Evolutionary conservation across 2,888 invertebrate genomes (phyloP), one percentile per base, ranked within the genome.

Genomic region (Pediacus dermestoides): DNA sequence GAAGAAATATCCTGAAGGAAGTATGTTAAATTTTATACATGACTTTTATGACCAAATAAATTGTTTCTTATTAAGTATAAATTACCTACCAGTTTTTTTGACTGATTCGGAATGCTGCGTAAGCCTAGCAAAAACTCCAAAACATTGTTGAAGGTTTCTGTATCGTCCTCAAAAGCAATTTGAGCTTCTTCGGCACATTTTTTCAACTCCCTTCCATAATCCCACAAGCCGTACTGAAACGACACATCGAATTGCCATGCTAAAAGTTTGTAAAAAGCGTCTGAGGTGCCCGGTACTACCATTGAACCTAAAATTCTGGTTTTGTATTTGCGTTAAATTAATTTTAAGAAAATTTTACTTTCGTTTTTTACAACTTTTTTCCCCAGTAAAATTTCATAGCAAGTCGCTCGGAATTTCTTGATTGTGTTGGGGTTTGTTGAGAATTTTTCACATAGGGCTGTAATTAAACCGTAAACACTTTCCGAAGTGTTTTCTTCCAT

Each of bases 191-290:
- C 53, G 8, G 44, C 42, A 36, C 50, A 53, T 23, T 46, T 43
- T 36, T 54, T 37, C 23, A 68, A 48, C 30, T 61, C 48, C 21
- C 48, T 41, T 4, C 62, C 61, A 39, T 52, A 50, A 18, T 61
- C 57, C 21, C 40, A 44, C 35, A 60, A 48, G 37, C 57, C 51
- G 37, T 60, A 58, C 9, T 58, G 39, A 38, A 58, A 56, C 26
- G 48, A 52, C 14, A 67, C 50, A n/a, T 52, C 44, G 41, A 56
- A 64, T 37, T 63, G 56, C 67, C 67, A 68, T 3, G 63, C 57
- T 26, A 63, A 38, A 28, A 67, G 47, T 36, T 65, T 58, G 26
- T 60, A 56, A 9, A 53, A 44, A 16, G 65, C 58, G 40, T 66
- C 61, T n/a, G 37, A 44, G 52, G 12, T 28, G 10, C 28, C 3